Base-by-base conservation (phyloP, 2,797 vertebrate genomes). In the Pseudomugil gertrudae region DNA sequence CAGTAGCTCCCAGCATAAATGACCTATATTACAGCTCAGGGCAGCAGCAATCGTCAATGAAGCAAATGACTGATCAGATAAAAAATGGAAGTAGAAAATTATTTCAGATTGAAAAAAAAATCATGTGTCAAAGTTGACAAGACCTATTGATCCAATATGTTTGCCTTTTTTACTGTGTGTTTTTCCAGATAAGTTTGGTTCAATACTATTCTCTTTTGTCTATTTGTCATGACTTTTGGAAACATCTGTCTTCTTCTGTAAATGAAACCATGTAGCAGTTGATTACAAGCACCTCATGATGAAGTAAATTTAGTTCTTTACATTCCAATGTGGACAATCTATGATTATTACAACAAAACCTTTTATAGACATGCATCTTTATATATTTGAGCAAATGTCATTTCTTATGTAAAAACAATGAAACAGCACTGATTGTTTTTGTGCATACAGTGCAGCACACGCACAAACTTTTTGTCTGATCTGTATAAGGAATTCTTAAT, bases 11-110 rank as follows among this genome's bases (percentile, higher is more conserved):
- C 60, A 74, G 78, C 72, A 76, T 74, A 69, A 62, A 15, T 77
- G 82, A 85, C 79, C 79, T 78, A 81, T 77, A 66, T 80, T 78
- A 48, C 65, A 59, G 67, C 66, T 66, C 53, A 27, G 64, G 72
- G 72, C 79, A 72, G 72, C 64, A 60, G 61, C 54, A 63, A 63
- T 69, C 30, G 26, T 72, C 53, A 53, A 52, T 38, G 54, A 61
- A 63, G 63, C 58, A 72, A 68, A 70, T 66, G 27, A 62, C 70
- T 50, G 52, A 78, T 73, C 38, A 63, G 15, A 72, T 77, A 78
- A 13, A 78, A 59, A 74, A 38, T 24, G 1, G 29, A n/a, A 54
- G 40, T 59, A 17, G 7, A 57, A 69, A 61, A 65, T 45, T 21
- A 61, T 38, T 53, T 23, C 48, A 26, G 26, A 21, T 30, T 24